Conservation (phyloP, 2,113 vertebrate species). For the Kryptolebias marmoratus region DNA sequence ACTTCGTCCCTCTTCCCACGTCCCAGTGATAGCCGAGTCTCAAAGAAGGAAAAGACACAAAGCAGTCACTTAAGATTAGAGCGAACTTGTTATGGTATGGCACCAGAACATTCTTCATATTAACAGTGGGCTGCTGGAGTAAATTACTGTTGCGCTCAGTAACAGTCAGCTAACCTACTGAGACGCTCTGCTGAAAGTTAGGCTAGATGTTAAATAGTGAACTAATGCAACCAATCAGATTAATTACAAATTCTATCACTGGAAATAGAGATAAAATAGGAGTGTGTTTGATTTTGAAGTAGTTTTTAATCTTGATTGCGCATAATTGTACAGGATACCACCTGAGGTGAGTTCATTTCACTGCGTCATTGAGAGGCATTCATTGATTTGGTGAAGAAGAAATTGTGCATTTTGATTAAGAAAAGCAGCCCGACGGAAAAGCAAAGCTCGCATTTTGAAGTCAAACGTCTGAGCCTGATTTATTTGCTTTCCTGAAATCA, state of each 20-base stretch:
- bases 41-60: constrained; percentile 71
- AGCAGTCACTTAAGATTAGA: constrained; percentile 67
- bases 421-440: constrained; percentile 53
- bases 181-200: constrained; percentile 60
- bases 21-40: constrained; percentile 69
- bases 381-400: constrained; percentile 64
- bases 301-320: constrained; percentile 73
- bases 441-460: constrained; percentile 38
- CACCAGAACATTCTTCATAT: constrained; percentile 64
- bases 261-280: constrained; percentile 55
- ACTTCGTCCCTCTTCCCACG: constrained; percentile 71
- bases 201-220: constrained; percentile 50
- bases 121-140: constrained; percentile 53
- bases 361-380: constrained; percentile 69
- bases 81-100: constrained; percentile 72
- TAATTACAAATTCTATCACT: constrained; percentile 61
- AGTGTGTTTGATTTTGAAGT: constrained; percentile 68
- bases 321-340: constrained; percentile 74
- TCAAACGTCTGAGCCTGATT: constrained; percentile 23
- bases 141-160: constrained; percentile 63
- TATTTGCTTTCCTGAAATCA: constrained; percentile 21
- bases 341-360: constrained; percentile 62
- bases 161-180: constrained; percentile 63
- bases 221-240: constrained; percentile 56
- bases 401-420: constrained; percentile 65